Conservation (phyloP, 2,797 vertebrate species). For the Onychomys arenicola region DNA sequence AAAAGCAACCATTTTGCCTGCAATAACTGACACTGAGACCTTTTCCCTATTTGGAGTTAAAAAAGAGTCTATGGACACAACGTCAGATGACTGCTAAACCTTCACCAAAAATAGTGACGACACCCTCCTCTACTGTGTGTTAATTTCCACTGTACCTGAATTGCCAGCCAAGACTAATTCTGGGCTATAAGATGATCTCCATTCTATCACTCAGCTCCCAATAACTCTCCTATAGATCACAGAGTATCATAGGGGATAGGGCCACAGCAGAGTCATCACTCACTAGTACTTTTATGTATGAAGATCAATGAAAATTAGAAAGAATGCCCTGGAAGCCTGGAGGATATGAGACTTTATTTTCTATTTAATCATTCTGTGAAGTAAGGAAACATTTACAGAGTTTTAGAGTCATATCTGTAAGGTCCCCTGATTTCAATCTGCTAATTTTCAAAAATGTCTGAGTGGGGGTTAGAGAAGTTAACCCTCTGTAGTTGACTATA, state of each 20-base stretch:
- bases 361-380: constrained; percentile 21
- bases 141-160: neutral
- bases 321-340: neutral
- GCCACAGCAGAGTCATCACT: neutral
- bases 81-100: neutral
- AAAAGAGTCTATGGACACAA: neutral
- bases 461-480: neutral
- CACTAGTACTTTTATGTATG: neutral
- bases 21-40: neutral
- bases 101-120: neutral
- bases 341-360: constrained; percentile 21
- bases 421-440: neutral
- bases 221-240: neutral
- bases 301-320: neutral
- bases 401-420: neutral
- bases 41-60: neutral
- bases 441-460: neutral
- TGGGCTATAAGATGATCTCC: neutral
- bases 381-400: neutral
- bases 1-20: constrained; percentile 66
- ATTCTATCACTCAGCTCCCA: neutral
- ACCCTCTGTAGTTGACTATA: neutral
- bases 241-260: neutral
- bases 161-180: neutral
- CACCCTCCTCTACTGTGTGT: neutral